A percentile compares a stretch with the other conserved stretches of the same genome.
Evolutionary conservation across 30 jellyfish, hydroid and myxozoan species (phyloP).

Genomic region (Aurelia aurita): DNA sequence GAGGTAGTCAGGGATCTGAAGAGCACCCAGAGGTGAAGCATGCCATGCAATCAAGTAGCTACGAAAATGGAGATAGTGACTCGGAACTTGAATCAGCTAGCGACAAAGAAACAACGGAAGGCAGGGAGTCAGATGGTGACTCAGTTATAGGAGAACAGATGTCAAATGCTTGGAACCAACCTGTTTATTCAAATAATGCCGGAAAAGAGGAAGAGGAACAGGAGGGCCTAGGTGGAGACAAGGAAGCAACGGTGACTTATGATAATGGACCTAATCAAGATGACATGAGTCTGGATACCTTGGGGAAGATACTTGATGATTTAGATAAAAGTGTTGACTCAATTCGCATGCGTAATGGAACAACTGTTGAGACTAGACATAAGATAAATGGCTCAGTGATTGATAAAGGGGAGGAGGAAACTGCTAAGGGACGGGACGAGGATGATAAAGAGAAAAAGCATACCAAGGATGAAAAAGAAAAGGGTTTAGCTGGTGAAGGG

Average conservation of each 20-base stretch:
- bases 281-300: constrained; percentile 71
- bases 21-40: constrained; percentile 29
- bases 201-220: constrained; percentile 17
- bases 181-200: background rate
- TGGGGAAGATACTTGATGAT: constrained; percentile 75
- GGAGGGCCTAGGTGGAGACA: constrained; percentile 41
- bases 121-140: background rate
- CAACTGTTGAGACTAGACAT: background rate
- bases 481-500: background rate
- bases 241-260: constrained; percentile 49
- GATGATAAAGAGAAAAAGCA: background rate
- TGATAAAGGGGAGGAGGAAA: background rate
- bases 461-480: background rate
- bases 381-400: background rate
- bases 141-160: background rate
- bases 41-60: background rate
- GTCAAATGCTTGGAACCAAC: background rate
- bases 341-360: constrained; percentile 17
- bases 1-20: background rate
- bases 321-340: constrained; percentile 67
- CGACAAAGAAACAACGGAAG: background rate
- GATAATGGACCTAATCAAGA: constrained; percentile 35
- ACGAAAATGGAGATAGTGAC: background rate
- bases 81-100: background rate
- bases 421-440: background rate